Evolutionary conservation across 2,797 vertebrate species (phyloP).

Genomic region (Falco novaeseelandiae): DNA sequence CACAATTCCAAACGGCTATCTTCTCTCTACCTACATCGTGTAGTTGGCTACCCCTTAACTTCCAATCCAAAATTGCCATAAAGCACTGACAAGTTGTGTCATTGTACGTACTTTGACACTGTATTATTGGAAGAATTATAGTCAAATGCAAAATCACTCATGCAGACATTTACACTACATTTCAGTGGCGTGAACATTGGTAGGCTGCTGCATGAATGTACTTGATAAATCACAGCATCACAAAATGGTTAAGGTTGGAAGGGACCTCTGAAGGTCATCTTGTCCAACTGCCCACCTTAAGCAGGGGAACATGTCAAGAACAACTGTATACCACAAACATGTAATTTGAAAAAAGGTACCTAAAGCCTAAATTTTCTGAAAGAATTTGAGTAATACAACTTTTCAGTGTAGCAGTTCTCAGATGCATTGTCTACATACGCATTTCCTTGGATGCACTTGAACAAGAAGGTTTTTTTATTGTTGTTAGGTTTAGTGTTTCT

Average conservation of each 20-base stretch:
- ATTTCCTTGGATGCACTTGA: not conserved
- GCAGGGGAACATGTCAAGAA: not conserved
- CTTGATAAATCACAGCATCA: not conserved
- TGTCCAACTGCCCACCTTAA: not conserved
- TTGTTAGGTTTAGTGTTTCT: not conserved
- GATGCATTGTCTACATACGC: fast-evolving
- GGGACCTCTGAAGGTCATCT: not conserved
- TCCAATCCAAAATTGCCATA: not conserved
- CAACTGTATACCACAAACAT: not conserved
- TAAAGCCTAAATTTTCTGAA: not conserved
- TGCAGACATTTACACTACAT: not conserved
- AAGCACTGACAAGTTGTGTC: not conserved
- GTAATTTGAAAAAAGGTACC: not conserved
- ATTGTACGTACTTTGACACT: not conserved
- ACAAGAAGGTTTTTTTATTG: not conserved
- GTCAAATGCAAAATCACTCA: not conserved
- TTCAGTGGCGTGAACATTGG: not conserved
- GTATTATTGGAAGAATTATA: not conserved
- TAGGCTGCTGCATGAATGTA: not conserved
- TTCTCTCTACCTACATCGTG: not conserved
- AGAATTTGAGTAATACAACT: not conserved
- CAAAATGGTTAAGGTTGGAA: not conserved
- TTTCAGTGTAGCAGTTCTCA: not conserved
- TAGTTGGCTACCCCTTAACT: not conserved
- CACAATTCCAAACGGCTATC: not conserved